These are phyloP conservation scores for Drosophila truncata DNA, from an alignment of 1,140 invertebrate species.

Conservation along the genomic window DNA sequence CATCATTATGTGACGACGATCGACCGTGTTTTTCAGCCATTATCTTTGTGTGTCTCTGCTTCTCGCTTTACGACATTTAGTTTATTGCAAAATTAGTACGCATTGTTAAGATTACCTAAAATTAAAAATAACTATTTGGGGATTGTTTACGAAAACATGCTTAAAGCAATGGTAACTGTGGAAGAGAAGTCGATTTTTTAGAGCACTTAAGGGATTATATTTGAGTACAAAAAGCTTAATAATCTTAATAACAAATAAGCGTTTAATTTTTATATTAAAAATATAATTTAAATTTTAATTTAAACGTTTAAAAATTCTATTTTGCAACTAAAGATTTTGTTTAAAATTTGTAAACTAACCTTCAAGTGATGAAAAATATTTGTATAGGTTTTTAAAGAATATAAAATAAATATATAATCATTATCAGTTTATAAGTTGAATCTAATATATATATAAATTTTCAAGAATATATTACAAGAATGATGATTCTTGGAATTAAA, in stretches of 20 bases:
- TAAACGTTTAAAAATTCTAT: neutral
- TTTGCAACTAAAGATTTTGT: neutral
- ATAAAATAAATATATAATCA: no score
- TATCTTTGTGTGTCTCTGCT: slow-evolving; percentile 16
- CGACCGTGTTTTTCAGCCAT: slow-evolving; percentile 44
- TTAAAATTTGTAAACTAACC: no score
- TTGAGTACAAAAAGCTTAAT: neutral
- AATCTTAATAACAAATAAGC: no score
- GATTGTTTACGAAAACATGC: slow-evolving; percentile 6
- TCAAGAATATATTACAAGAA: neutral
- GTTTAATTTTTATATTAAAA: neutral
- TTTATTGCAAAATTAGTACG: slow-evolving; percentile 70
- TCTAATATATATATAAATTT: no score
- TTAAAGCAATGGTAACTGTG: neutral
- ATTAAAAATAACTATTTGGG: slow-evolving; percentile 16
- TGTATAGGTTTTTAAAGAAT: no score
- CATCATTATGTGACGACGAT: slow-evolving; percentile 41
- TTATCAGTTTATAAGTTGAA: no score
- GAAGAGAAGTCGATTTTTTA: neutral
- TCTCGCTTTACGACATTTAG: slow-evolving; percentile 41
- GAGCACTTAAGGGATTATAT: neutral
- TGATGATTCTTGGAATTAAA: neutral
- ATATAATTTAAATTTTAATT: neutral
- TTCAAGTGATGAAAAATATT: no score
- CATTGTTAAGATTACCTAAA: slow-evolving; percentile 52